A percentile compares a stretch with the other conserved stretches of the same genome.
These are phyloP conservation scores for Protobothrops mucrosquamatus DNA, from an alignment of 2,113 vertebrate genomes.

Conservation along the genomic window DNA sequence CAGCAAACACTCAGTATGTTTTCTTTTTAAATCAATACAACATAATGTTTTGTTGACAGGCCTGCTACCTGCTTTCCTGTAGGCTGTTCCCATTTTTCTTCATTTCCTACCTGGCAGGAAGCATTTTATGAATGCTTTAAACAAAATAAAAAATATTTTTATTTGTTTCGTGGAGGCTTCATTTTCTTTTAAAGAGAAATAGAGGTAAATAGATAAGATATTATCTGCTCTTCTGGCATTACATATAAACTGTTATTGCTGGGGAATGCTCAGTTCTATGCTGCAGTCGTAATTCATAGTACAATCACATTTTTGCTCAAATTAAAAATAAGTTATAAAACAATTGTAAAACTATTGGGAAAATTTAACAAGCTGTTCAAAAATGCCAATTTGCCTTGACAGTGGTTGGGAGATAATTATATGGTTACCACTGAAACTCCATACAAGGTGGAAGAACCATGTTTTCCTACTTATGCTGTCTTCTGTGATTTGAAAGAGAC, in stretches of 20 bases:
- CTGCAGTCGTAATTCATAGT: not conserved
- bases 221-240: not conserved
- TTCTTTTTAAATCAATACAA: not conserved
- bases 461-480: not conserved
- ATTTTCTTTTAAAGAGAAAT: not conserved
- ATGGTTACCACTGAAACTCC: not conserved
- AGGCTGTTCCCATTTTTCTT: not conserved
- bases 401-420: not conserved
- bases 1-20: not conserved
- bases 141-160: not conserved
- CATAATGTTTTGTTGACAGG: not conserved
- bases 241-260: not conserved
- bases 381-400: not conserved
- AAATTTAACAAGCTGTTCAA: not conserved
- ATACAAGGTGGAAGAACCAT: not conserved
- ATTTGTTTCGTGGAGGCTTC: not conserved
- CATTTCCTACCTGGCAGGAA: not conserved
- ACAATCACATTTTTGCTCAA: not conserved
- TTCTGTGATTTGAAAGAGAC: not conserved
- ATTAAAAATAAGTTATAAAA: not conserved
- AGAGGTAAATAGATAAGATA: not conserved
- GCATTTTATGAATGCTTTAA: not conserved
- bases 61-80: not conserved
- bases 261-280: not conserved
- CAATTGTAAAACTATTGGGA: not conserved